phyloP scores from a whole-genome alignment of 1,140 invertebrate genomes.

The honey bee (Apis mellifera) region DNA sequence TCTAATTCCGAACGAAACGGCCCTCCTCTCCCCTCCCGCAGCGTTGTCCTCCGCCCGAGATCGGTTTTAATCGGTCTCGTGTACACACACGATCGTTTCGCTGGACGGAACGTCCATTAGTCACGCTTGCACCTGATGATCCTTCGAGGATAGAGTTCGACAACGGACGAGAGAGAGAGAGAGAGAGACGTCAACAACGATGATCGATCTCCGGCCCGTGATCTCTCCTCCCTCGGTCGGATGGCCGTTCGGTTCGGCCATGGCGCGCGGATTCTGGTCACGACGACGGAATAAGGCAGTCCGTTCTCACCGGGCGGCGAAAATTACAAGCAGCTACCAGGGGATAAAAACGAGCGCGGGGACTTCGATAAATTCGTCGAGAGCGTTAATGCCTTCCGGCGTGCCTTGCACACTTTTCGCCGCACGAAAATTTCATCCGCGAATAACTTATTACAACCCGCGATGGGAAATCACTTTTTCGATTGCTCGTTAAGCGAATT shows the following conservation, averaged over 20 bases:
- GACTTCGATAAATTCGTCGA: not conserved
- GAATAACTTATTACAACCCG: not conserved
- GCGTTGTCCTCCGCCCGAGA: not conserved
- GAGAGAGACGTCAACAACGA: not conserved
- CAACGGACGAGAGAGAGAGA: not conserved
- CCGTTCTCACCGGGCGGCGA: not conserved
- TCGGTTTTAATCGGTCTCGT: slow-evolving; percentile 54
- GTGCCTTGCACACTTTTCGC: too few species aligned
- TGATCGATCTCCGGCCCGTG: slow-evolving; percentile 29
- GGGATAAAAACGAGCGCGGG: not conserved
- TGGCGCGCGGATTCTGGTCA: slow-evolving; percentile 3
- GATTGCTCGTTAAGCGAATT: slow-evolving; percentile 8
- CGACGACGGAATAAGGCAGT: slow-evolving; percentile 22
- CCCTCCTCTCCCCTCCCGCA: not conserved
- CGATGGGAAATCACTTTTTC: slow-evolving; percentile 1
- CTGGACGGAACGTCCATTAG: slow-evolving; percentile 38
- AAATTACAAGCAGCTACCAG: not conserved
- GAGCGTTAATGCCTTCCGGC: not conserved
- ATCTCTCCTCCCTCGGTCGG: not conserved
- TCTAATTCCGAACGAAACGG: slow-evolving; percentile 35
- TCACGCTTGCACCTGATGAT: slow-evolving; percentile 15
- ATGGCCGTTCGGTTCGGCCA: too few species aligned
- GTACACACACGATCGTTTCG: slow-evolving; percentile 39
- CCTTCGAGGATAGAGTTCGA: slow-evolving; percentile 9
- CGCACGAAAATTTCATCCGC: not conserved